Percentiles rank a stretch among this genome's conserved stretches.
Conservation (phyloP, 2,797 vertebrate species). For the Halcyon leucocephala region DNA sequence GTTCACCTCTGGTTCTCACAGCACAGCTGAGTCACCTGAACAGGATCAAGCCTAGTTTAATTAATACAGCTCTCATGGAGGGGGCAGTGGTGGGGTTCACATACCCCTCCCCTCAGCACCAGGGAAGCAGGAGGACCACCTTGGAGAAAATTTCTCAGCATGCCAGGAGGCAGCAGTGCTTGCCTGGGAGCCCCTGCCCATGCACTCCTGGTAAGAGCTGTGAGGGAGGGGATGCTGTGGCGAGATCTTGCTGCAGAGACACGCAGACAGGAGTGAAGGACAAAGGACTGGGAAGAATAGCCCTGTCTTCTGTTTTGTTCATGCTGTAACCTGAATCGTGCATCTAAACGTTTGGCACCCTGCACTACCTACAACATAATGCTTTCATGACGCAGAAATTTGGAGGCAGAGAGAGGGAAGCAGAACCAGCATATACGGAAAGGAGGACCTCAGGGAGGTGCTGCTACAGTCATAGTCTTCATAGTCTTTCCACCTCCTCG, state of each 20-base stretch:
- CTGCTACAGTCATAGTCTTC: neutral
- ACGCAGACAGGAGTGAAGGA: neutral
- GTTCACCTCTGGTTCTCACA: neutral
- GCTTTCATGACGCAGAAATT: neutral
- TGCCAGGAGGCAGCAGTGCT: neutral
- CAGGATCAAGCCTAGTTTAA: neutral
- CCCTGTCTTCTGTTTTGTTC: neutral
- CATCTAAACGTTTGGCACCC: neutral
- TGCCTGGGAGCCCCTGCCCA: neutral
- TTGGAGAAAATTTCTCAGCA: neutral
- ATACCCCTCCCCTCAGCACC: rapidly evolving
- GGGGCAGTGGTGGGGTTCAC: neutral
- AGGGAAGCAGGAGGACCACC: neutral
- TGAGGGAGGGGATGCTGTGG: neutral
- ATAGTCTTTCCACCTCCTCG: neutral
- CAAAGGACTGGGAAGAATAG: neutral
- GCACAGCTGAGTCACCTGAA: neutral
- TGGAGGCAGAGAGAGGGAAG: neutral
- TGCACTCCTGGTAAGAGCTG: neutral
- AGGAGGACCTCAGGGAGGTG: neutral
- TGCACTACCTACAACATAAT: neutral
- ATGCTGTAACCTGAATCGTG: neutral
- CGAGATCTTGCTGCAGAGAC: neutral
- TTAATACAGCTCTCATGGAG: neutral
- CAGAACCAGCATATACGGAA: rapidly evolving